Conservation (phyloP, 37 sponge, comb jelly and placozoan genomes). For the Halisarca cf. caerulea region DNA sequence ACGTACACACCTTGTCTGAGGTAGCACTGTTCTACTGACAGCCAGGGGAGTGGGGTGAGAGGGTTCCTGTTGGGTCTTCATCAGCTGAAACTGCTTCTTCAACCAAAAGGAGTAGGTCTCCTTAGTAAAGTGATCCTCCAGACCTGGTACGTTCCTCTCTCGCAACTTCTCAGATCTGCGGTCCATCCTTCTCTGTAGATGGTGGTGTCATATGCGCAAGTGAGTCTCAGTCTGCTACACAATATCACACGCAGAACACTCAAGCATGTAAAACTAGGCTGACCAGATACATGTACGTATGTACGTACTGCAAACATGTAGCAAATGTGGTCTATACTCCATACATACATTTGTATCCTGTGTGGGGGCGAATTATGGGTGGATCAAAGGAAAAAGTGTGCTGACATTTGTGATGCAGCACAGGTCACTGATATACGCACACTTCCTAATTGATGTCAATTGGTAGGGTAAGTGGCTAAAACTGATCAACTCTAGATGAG, state of each 20-base stretch:
- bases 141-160: neutral
- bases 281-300: neutral
- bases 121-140: neutral
- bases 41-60: neutral
- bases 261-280: neutral
- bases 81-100: constrained; percentile 25
- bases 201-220: too few relatives aligned
- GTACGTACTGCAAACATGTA: neutral
- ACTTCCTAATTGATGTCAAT: too few relatives aligned
- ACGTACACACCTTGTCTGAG: neutral
- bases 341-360: neutral
- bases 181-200: neutral
- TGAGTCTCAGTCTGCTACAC: neutral
- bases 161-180: neutral
- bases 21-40: neutral
- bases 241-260: neutral
- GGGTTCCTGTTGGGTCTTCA: neutral
- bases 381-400: too few relatives aligned
- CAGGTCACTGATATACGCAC: too few relatives aligned
- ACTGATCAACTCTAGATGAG: too few relatives aligned
- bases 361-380: too few relatives aligned
- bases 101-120: constrained; percentile 18
- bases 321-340: neutral
- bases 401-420: too few relatives aligned
- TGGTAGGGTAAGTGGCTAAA: too few relatives aligned